These are phyloP conservation scores for western clawed frog (Xenopus tropicalis) DNA, from an alignment of 2,113 vertebrate genomes.

Conservation along the genomic window DNA sequence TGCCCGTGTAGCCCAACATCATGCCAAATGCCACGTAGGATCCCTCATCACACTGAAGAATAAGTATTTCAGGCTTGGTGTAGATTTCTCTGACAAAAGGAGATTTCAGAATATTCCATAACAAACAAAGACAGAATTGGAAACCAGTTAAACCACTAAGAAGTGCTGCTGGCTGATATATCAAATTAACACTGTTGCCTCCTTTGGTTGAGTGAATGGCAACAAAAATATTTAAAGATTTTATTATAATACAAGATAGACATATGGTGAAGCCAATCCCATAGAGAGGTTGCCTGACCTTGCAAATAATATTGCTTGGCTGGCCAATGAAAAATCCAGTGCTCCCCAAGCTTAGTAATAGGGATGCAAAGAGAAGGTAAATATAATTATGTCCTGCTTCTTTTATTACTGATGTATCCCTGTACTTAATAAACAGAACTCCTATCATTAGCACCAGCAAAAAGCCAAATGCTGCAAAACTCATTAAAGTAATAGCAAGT, in stretches of 20 bases:
- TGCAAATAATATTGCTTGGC: constrained; percentile 53
- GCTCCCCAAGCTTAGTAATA: constrained; percentile 56
- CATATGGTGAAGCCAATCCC: constrained; percentile 63
- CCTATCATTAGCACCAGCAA: constrained; percentile 47
- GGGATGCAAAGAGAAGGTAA: constrained; percentile 55
- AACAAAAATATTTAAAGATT: constrained; percentile 55
- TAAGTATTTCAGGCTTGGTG: constrained; percentile 28
- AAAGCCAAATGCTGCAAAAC: constrained; percentile 48
- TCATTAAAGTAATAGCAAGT: constrained; percentile 52
- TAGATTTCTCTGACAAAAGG: constrained; percentile 28
- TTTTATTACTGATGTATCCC: constrained; percentile 49
- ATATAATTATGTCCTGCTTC: constrained; percentile 51
- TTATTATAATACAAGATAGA: constrained; percentile 60
- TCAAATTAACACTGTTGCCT: constrained; percentile 20
- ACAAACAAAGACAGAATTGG: constrained; percentile 55
- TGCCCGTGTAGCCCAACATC: constrained; percentile 60
- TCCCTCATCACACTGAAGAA: constrained; percentile 53
- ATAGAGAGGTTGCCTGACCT: constrained; percentile 57
- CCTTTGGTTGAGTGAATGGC: constrained; percentile 51
- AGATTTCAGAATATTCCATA: constrained; percentile 56
- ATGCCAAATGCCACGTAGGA: constrained; percentile 50
- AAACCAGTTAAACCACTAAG: constrained; percentile 42
- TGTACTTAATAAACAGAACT: constrained; percentile 50
- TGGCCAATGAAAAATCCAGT: constrained; percentile 57
- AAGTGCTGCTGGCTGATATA: constrained; percentile 52